Conservation (phyloP, 2,888 invertebrate species). For the Cephus rjabovi region DNA sequence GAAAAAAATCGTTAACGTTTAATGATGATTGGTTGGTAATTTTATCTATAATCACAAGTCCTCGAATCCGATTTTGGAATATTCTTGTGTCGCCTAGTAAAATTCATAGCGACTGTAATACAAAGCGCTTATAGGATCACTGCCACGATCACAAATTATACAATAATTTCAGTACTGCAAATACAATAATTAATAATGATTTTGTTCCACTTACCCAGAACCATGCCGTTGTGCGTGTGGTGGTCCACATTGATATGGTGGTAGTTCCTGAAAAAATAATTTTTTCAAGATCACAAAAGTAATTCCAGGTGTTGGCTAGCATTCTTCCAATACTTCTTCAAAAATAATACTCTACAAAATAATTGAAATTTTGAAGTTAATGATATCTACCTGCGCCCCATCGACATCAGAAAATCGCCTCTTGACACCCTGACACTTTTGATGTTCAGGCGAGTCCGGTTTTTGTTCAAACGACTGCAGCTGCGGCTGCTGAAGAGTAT, state of each 20-base stretch:
- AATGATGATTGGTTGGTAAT: background rate
- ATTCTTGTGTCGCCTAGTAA: background rate
- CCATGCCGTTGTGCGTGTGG: constrained; percentile 59
- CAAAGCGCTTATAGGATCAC: background rate
- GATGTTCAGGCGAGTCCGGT: constrained; percentile 56
- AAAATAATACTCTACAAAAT: background rate
- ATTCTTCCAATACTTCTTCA: background rate
- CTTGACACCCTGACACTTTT: constrained; percentile 60
- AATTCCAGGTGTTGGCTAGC: background rate
- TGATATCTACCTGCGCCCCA: constrained; percentile 50
- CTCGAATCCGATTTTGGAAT: background rate
- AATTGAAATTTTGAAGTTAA: background rate
- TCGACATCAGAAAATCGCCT: constrained; percentile 62
- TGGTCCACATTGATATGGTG: constrained; percentile 56
- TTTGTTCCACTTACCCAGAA: constrained; percentile 49
- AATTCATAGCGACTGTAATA: background rate
- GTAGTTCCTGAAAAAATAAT: constrained; percentile 45
- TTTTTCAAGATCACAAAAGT: background rate
- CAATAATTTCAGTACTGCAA: background rate
- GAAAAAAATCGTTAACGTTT: background rate
- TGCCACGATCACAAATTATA: background rate
- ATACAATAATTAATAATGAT: background rate
- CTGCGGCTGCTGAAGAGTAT: constrained; percentile 57
- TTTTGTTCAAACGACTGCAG: constrained; percentile 54
- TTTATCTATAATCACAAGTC: background rate